phyloP scores from a whole-genome alignment of 2,113 vertebrate species.

The Saccopteryx bilineata region DNA sequence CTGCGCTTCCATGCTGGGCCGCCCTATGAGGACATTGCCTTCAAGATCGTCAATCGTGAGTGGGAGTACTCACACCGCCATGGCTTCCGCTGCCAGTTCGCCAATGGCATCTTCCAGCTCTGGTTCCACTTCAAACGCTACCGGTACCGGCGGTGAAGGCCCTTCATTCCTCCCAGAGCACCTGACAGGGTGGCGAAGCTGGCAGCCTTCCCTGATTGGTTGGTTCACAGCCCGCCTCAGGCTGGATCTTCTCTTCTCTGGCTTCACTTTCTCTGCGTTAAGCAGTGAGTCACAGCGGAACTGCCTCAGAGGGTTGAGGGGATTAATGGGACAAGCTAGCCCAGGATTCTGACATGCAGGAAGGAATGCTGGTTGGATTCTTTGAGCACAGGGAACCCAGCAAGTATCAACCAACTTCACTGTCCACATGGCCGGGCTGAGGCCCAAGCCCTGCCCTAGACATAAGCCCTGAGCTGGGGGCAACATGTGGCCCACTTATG shows the following conservation, averaged over 20 bases:
- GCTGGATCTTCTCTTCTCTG: fast-evolving
- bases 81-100: conserved; percentile 98
- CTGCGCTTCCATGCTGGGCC: conserved; percentile 97
- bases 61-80: conserved; percentile 99
- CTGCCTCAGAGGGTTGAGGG: not conserved
- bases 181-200: too few species aligned
- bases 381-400: not conserved
- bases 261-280: not conserved
- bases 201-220: not conserved
- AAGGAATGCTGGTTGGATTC: too few species aligned
- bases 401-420: fast-evolving
- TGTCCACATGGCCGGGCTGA: not conserved
- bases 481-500: not conserved
- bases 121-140: conserved; percentile 99
- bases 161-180: too few species aligned
- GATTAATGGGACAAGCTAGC: fast-evolving
- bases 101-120: conserved; percentile 98
- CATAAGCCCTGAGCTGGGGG: not conserved
- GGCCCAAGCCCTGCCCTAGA: not conserved
- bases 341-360: fast-evolving
- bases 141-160: conserved; percentile 93
- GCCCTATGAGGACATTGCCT: conserved; percentile 98
- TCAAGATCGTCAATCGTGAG: conserved; percentile 97
- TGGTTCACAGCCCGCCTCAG: not conserved
- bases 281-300: too few species aligned